phyloP scores from a whole-genome alignment of 2,797 vertebrate genomes.

The Rhabdomys pumilio region DNA sequence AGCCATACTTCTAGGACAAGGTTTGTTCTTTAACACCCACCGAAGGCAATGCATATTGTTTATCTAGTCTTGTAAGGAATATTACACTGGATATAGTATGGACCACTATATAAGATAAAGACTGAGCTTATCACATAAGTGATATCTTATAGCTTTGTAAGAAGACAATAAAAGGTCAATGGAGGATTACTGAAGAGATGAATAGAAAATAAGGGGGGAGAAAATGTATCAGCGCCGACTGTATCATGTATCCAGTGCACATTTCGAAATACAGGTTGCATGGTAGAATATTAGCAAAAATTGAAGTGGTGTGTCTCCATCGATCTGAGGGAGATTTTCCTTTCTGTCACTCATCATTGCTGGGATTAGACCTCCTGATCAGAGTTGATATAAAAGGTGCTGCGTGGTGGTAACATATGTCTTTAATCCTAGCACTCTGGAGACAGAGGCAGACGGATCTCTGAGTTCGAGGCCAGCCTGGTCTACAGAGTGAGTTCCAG shows the following conservation, averaged over 20 bases:
- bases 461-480: neutral
- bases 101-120: neutral
- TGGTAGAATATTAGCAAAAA: neutral
- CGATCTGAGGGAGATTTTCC: neutral
- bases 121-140: too few relatives aligned
- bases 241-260: neutral
- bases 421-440: neutral
- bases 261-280: neutral
- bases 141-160: neutral
- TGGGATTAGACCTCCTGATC: constrained; percentile 20
- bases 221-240: neutral
- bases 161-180: neutral
- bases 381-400: constrained; percentile 43
- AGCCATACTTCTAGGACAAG: neutral
- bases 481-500: neutral
- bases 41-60: neutral
- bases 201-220: neutral
- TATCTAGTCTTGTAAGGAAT: neutral
- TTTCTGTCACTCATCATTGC: neutral
- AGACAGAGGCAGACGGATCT: neutral
- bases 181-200: neutral
- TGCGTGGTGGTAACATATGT: neutral
- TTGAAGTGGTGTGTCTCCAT: neutral
- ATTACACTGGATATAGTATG: neutral
- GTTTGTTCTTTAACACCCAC: neutral